phyloP scores from a whole-genome alignment of 2,797 vertebrate genomes.

The Manis crassicaudata region DNA sequence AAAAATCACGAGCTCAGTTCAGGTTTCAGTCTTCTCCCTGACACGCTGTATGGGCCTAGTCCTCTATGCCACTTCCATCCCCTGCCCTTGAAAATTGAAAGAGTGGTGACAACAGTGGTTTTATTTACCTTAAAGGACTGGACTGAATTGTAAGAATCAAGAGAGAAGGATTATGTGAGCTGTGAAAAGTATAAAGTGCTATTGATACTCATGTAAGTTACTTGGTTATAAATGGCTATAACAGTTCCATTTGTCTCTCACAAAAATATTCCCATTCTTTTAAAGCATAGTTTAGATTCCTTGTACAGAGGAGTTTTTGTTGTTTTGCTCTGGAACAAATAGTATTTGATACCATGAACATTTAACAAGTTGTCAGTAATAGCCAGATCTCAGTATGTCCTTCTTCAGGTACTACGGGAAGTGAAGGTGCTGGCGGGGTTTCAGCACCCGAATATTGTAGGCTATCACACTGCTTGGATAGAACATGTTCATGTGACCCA shows the following conservation, averaged over 20 bases:
- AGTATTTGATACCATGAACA: neutral
- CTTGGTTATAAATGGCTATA: neutral
- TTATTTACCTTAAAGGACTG: neutral
- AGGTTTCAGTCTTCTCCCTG: neutral
- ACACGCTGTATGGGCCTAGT: neutral
- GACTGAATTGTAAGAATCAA: neutral
- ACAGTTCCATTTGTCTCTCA: neutral
- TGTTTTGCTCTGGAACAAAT: neutral
- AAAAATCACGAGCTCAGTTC: neutral
- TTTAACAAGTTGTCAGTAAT: neutral
- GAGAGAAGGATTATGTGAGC: neutral
- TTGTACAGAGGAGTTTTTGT: neutral
- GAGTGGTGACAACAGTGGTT: neutral
- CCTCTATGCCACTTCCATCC: neutral
- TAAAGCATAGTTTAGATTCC: neutral
- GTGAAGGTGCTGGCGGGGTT: conserved; percentile 97
- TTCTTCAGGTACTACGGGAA: conserved; percentile 93
- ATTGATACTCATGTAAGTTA: neutral
- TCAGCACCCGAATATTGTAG: conserved; percentile 94
- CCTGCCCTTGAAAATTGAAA: neutral
- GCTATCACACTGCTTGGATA: conserved; percentile 99
- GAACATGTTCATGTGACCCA: conserved; percentile 92
- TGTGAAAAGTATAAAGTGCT: neutral
- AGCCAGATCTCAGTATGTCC: neutral
- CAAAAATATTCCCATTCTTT: neutral